Base-by-base conservation (phyloP, 1,140 invertebrate genomes). In the Zaprionus kolodkinae region DNA sequence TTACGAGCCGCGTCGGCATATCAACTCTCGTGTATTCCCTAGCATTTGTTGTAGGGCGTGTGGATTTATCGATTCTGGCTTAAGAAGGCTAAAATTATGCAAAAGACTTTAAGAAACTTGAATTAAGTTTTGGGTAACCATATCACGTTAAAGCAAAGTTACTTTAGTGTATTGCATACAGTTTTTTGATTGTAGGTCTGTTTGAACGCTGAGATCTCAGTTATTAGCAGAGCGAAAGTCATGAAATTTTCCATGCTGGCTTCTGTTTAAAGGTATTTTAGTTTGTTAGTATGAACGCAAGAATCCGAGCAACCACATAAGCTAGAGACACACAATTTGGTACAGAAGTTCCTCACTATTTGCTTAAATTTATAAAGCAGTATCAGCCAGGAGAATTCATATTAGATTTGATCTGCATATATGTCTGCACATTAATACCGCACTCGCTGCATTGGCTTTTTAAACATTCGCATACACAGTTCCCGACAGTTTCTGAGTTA, bases 1-100 rank as follows among this genome's bases (percentile, higher is more conserved):
- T 89, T 89, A 88, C 84, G 74, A 74, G 63, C 81, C 62, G 77
- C 80, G 27, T 30, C 27, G 78, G 65, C 80, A 73, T 81, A 88
- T 88, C 87, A 84, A 80, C 66, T 78, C 75, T 80, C 74, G 84
- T 84, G 72, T 71, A 54, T 78, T 72, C 25, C 52, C 45, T 60
- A 67, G 59, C 66, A 43, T 65, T 66, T n/a, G 25, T 36, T 43
- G 36, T 38, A n/a, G 50, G 38, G 17, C 17, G n/a, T 69, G 59
- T 45, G 48, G 33, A 45, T 6, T 45, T 15, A 15, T n/a, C 13
- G n/a, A 40, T n/a, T n/a, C 13, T 40, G n/a, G 11, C 6, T 40
- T n/a, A 45, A 45, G 1, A 1, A 15, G n/a, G n/a, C 15, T 6
- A 17, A 45, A 45, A 45, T 7, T 13, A 15, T 45, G 40, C 2